phyloP scores from a whole-genome alignment of 2,113 vertebrate species.

The Columba livia region DNA sequence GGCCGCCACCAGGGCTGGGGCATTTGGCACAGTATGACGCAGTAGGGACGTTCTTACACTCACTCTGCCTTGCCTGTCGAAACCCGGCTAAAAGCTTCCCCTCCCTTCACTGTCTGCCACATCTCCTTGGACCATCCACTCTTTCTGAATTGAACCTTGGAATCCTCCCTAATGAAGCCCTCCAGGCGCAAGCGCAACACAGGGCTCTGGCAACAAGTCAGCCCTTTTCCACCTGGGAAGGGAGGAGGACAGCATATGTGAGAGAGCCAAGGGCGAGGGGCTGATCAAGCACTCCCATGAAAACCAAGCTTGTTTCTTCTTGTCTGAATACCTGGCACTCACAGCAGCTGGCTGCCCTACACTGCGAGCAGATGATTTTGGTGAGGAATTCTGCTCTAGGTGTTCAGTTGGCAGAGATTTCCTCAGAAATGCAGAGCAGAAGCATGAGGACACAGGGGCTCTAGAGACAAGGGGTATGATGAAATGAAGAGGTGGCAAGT shows the following conservation, averaged over 20 bases:
- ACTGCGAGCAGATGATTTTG: not conserved
- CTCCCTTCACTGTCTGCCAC: not conserved
- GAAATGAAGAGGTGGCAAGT: not conserved
- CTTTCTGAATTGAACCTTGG: not conserved
- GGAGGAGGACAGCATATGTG: not conserved
- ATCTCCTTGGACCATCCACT: not conserved
- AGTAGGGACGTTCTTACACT: not conserved
- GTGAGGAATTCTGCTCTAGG: not conserved
- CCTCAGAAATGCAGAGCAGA: not conserved
- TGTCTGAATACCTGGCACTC: not conserved
- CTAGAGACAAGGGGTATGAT: not conserved
- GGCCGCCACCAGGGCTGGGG: not conserved
- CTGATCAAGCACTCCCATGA: constrained; percentile 9
- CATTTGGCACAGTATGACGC: not conserved
- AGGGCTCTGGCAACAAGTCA: not conserved
- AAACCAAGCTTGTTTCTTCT: constrained; percentile 36
- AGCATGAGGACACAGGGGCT: not conserved
- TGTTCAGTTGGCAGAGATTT: not conserved
- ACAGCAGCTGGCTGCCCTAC: not conserved
- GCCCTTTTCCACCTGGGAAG: not conserved
- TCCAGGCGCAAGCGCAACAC: accelerated
- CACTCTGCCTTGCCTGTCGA: not conserved
- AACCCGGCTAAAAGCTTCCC: not conserved
- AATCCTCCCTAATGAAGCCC: not conserved
- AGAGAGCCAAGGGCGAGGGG: not conserved